Percentiles rank a stretch among this genome's conserved stretches.
phyloP scores from a whole-genome alignment of 1,140 invertebrate species.

The Triops cancriformis region DNA sequence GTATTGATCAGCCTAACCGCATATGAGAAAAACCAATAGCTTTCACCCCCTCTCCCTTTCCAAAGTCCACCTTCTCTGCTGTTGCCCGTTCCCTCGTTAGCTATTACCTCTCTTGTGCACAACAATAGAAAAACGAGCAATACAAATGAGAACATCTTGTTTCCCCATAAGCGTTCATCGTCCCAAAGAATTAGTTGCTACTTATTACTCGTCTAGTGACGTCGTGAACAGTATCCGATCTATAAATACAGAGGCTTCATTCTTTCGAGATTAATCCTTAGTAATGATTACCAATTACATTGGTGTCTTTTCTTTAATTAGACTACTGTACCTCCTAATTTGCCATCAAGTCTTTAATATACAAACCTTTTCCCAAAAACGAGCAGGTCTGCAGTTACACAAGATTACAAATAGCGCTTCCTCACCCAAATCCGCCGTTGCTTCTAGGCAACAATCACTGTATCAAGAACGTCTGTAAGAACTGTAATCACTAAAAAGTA shows the following conservation, averaged over 20 bases:
- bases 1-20: conserved; percentile 12
- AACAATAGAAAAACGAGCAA: not conserved
- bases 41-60: not conserved
- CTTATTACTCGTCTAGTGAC: not conserved
- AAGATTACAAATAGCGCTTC: too few relatives aligned
- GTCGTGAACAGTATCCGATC: not conserved
- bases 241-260: not conserved
- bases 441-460: too few relatives aligned
- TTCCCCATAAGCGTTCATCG: not conserved
- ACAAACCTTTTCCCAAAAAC: too few relatives aligned
- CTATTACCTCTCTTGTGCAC: not conserved
- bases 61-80: not conserved
- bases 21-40: conserved; percentile 12
- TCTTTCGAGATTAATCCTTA: too few relatives aligned
- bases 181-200: not conserved
- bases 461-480: too few relatives aligned
- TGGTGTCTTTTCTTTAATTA: too few relatives aligned
- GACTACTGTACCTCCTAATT: too few relatives aligned
- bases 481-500: too few relatives aligned
- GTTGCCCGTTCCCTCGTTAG: not conserved
- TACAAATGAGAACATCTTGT: not conserved
- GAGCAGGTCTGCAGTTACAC: too few relatives aligned
- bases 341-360: too few relatives aligned
- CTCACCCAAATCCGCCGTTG: too few relatives aligned
- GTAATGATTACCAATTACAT: too few relatives aligned